These are phyloP conservation scores for Chromoteleia sp. DNA, from an alignment of 2,888 invertebrate species.

Conservation along the genomic window DNA sequence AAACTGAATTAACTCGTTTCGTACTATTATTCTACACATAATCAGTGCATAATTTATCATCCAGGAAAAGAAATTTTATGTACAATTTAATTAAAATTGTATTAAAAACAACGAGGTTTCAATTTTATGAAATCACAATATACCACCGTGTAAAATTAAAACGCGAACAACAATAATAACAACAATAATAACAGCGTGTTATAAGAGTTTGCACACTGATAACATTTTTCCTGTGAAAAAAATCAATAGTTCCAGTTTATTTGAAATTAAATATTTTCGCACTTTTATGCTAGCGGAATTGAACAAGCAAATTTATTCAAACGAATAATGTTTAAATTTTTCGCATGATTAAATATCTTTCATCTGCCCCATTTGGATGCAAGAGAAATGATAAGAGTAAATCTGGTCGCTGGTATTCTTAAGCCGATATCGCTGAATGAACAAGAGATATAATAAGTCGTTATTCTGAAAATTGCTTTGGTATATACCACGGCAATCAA, in stretches of 20 bases:
- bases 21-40: neutral
- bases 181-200: too few relatives aligned
- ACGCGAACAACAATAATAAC: too few relatives aligned
- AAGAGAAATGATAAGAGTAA: slow-evolving; percentile 29
- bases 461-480: slow-evolving; percentile 57
- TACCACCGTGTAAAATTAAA: slow-evolving; percentile 1
- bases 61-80: neutral
- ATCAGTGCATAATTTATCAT: slow-evolving; percentile 23
- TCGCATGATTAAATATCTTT: neutral
- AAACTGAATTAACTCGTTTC: slow-evolving; percentile 30
- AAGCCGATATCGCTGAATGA: slow-evolving; percentile 38
- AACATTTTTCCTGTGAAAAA: too few relatives aligned
- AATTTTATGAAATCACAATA: neutral
- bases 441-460: slow-evolving; percentile 57
- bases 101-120: neutral
- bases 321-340: neutral
- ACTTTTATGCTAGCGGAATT: too few relatives aligned
- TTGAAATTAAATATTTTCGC: too few relatives aligned
- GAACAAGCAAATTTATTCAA: neutral
- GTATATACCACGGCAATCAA: slow-evolving; percentile 55
- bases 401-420: slow-evolving; percentile 23
- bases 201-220: too few relatives aligned
- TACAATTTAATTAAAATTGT: slow-evolving; percentile 10
- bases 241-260: too few relatives aligned
- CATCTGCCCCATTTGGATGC: neutral